Conservation (phyloP, 2,888 invertebrate genomes). For the Epirrita christyi region DNA sequence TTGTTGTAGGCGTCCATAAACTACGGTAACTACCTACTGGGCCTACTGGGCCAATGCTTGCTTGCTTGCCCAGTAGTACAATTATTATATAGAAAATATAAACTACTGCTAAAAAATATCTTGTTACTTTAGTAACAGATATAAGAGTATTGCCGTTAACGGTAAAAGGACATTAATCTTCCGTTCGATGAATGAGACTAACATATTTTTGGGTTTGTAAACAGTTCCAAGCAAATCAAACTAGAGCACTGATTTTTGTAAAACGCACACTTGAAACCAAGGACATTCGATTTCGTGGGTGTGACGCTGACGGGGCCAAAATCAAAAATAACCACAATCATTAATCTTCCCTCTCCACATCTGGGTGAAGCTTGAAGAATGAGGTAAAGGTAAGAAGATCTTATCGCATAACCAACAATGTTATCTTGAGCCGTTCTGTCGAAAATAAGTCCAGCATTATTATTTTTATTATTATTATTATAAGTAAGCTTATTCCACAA, state of each 20-base stretch:
- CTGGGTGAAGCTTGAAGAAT: constrained; percentile 2
- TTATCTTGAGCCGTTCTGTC: background rate
- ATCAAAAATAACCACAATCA: constrained; percentile 3
- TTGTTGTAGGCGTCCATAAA: too few relatives aligned
- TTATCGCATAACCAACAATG: background rate
- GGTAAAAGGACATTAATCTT: background rate
- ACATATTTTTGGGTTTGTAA: background rate
- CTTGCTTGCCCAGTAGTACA: too few relatives aligned
- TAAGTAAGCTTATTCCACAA: too few relatives aligned
- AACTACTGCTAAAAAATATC: too few relatives aligned
- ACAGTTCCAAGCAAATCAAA: background rate
- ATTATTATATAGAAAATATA: too few relatives aligned
- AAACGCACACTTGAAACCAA: background rate
- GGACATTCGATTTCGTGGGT: background rate
- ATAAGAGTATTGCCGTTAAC: too few relatives aligned
- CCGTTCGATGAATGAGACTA: background rate
- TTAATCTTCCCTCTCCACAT: background rate
- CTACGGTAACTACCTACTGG: too few relatives aligned
- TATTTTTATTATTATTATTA: too few relatives aligned
- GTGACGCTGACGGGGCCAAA: background rate
- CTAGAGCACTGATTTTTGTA: background rate
- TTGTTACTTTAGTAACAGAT: too few relatives aligned
- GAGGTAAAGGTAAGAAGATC: background rate
- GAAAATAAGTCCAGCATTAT: too few relatives aligned
- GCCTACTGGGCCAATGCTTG: too few relatives aligned